Evolutionary conservation across 2,797 vertebrate genomes (phyloP).

Genomic region (Tarsius wallacei): DNA sequence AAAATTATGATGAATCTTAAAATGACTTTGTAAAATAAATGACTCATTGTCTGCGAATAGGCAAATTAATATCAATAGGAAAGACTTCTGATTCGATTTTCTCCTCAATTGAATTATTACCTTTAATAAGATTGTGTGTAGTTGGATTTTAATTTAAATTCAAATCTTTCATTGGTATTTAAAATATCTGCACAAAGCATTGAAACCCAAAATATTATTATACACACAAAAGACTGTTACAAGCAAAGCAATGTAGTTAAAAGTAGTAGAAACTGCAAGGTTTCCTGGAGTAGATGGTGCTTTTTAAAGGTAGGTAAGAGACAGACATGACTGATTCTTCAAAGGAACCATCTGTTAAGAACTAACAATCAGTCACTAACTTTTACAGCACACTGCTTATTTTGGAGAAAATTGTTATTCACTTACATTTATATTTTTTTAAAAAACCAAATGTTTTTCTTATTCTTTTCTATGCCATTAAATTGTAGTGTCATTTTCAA

Average conservation of each 20-base stretch:
- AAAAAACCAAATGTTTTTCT: neutral
- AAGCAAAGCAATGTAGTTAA: neutral
- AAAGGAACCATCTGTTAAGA: neutral
- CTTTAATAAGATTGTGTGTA: neutral
- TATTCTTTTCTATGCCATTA: neutral
- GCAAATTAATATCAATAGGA: slow-evolving; percentile 36
- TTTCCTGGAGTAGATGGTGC: neutral
- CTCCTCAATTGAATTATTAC: neutral
- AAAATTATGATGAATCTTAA: slow-evolving; percentile 6
- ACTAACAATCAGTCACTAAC: neutral
- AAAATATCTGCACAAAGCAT: slow-evolving; percentile 40
- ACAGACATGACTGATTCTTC: neutral
- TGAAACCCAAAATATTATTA: neutral
- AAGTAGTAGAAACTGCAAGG: neutral
- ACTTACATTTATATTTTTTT: slow-evolving; percentile 12
- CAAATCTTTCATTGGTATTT: slow-evolving; percentile 15
- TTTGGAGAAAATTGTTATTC: neutral
- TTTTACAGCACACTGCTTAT: neutral
- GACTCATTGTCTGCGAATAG: neutral
- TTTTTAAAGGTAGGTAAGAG: neutral
- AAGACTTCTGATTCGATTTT: slow-evolving; percentile 31
- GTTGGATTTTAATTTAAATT: slow-evolving; percentile 50
- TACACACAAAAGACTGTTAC: neutral
- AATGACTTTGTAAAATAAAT: neutral
- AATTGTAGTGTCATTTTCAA: slow-evolving; percentile 41